Conservation (phyloP, 2,113 vertebrate genomes). For the Panurus biarmicus region DNA sequence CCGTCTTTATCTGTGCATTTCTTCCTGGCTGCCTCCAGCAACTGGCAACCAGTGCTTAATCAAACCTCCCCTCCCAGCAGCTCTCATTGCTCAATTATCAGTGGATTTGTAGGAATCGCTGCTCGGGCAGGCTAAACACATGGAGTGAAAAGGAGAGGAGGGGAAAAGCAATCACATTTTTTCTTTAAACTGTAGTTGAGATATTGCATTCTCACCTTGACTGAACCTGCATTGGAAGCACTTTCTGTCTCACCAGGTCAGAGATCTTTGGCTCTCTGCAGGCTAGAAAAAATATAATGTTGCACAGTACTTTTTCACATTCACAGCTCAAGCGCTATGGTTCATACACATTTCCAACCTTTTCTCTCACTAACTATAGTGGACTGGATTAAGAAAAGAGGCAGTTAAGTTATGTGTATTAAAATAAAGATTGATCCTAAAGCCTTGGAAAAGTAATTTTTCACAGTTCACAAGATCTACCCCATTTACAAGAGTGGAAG, state of each 20-base stretch:
- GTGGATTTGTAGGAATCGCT: background rate
- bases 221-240: slow-evolving; percentile 82
- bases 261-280: slow-evolving; percentile 94
- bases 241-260: slow-evolving; percentile 88
- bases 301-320: slow-evolving; percentile 6
- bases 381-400: background rate
- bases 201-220: slow-evolving; percentile 78
- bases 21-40: background rate
- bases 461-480: background rate
- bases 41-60: background rate
- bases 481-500: background rate
- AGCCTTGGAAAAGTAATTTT: background rate
- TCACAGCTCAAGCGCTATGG: background rate
- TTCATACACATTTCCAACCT: background rate
- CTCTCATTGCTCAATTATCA: background rate
- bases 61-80: slow-evolving; percentile 14
- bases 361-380: background rate
- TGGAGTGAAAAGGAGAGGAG: background rate
- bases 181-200: slow-evolving; percentile 16
- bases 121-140: background rate
- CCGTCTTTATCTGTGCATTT: background rate
- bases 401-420: background rate
- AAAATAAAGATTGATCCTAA: background rate
- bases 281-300: slow-evolving; percentile 71
- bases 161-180: background rate